These are phyloP conservation scores for Phyllopteryx taeniolatus DNA, from an alignment of 2,113 vertebrate species.

Conservation along the genomic window DNA sequence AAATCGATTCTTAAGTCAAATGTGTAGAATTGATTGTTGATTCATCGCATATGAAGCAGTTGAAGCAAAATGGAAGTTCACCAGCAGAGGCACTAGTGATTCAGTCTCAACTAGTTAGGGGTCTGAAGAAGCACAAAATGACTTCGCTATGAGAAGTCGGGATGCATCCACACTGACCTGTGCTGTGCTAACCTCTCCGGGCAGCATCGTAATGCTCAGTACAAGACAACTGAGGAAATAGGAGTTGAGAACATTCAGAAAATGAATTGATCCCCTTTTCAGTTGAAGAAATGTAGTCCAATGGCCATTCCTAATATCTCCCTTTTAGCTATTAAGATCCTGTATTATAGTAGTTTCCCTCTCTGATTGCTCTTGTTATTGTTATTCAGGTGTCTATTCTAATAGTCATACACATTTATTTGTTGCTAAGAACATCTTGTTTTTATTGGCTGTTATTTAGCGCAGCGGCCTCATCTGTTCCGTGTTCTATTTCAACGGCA, in stretches of 20 bases:
- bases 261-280: background rate
- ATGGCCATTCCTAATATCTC: too few relatives aligned
- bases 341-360: background rate
- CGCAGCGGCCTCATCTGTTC: background rate
- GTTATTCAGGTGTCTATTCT: background rate
- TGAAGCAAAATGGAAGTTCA: background rate
- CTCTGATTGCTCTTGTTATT: background rate
- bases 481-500: slow-evolving; percentile 12
- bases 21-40: too few relatives aligned
- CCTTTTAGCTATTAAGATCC: background rate
- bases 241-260: background rate
- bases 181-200: background rate
- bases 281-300: background rate
- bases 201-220: too few relatives aligned
- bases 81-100: background rate
- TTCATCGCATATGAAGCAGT: background rate
- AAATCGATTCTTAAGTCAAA: too few relatives aligned
- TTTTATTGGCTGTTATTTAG: background rate
- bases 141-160: too few relatives aligned
- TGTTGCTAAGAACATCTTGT: slow-evolving; percentile 1
- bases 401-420: background rate
- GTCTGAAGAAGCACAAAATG: background rate
- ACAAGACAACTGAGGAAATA: background rate
- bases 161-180: background rate
- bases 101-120: background rate